A percentile compares a stretch with the other conserved stretches of the same genome.
Conservation (phyloP, 2,888 invertebrate species). For the Drosophila putrida region DNA sequence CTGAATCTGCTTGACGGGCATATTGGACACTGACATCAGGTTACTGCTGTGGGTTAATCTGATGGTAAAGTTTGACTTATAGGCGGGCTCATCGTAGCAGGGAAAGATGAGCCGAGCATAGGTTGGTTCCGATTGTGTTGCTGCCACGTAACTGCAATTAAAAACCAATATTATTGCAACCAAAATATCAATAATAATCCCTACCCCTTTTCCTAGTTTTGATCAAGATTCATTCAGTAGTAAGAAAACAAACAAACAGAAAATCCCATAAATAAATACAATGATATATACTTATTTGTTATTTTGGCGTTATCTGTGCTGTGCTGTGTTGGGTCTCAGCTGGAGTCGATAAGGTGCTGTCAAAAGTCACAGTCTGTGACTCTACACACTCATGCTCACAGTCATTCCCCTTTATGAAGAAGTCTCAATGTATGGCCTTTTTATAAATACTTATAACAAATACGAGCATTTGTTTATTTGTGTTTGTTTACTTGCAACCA, state of each 20-base stretch:
- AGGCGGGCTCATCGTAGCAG: slow-evolving; percentile 91
- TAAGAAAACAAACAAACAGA: slow-evolving; percentile 1
- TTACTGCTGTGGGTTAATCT: slow-evolving; percentile 87
- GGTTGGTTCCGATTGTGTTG: slow-evolving; percentile 90
- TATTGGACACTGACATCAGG: slow-evolving; percentile 84
- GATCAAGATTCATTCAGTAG: slow-evolving; percentile 17
- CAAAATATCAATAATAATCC: neutral
- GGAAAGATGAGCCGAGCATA: slow-evolving; percentile 90
- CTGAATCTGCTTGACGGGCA: slow-evolving; percentile 68
- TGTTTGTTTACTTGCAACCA: slow-evolving; percentile 52
- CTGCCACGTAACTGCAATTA: slow-evolving; percentile 85
- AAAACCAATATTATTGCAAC: neutral
- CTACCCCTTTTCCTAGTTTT: slow-evolving; percentile 21
- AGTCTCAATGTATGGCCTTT: slow-evolving; percentile 26
- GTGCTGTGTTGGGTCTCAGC: slow-evolving; percentile 9
- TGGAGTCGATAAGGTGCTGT: slow-evolving; percentile 34
- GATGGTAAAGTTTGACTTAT: slow-evolving; percentile 89
- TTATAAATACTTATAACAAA: slow-evolving; percentile 18
- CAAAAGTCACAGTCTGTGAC: slow-evolving; percentile 9
- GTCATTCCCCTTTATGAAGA: slow-evolving; percentile 67
- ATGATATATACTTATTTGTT: slow-evolving; percentile 19
- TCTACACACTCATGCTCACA: slow-evolving; percentile 42
- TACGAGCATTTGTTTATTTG: neutral
- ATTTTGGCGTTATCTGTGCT: slow-evolving; percentile 29
- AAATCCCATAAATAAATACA: slow-evolving; percentile 14